Evolutionary conservation across 2,888 invertebrate species (phyloP), one percentile per base, ranked within the genome.

Genomic region (Erebia palarica): DNA sequence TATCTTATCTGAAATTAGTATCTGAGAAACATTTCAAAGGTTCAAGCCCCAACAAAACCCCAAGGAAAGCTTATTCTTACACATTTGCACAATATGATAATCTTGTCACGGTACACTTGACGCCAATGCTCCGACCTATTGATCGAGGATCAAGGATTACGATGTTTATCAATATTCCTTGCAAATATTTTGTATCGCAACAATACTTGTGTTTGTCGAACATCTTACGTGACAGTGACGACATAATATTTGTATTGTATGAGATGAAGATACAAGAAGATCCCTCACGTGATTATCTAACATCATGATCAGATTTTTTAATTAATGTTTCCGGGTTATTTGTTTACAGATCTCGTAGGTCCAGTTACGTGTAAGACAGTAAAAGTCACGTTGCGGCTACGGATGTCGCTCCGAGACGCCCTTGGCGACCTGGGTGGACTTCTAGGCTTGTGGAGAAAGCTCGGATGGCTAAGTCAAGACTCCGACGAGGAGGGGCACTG

Each of bases 51-150:
- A 63, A 63, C 21, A 44, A 55, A 57, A 47, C 53, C 55, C 27
- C 18, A 55, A 47, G 8, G 69, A 16, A 65, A 76, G 72, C 77
- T 75, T 78, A 67, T 67, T 61, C 60, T 51, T 42, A 36, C 16
- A 36, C 53, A 51, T 89, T 91, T 91, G 89, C 88, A 90, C 91
- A 92, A 92, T 82, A 80, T 84, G 78, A 78, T 92, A 91, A 92
- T 90, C 92, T 84, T 73, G 84, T 87, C 90, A 92, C 90, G 93
- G 77, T 89, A 90, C 92, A 92, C 93, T 93, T 93, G 91, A 91
- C 89, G 85, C 87, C 88, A 91, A 91, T 90, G 85, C 61, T 21
- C 14, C 21, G 7, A 49, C 1, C 60, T n/a, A 60, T 60, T 78
- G 68, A 69, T 78, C 82, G 85, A 90, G 89, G 84, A 87, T 78